These are phyloP conservation scores for Pangasius mekongensis DNA, from an alignment of 2,797 vertebrate genomes.

Conservation along the genomic window DNA sequence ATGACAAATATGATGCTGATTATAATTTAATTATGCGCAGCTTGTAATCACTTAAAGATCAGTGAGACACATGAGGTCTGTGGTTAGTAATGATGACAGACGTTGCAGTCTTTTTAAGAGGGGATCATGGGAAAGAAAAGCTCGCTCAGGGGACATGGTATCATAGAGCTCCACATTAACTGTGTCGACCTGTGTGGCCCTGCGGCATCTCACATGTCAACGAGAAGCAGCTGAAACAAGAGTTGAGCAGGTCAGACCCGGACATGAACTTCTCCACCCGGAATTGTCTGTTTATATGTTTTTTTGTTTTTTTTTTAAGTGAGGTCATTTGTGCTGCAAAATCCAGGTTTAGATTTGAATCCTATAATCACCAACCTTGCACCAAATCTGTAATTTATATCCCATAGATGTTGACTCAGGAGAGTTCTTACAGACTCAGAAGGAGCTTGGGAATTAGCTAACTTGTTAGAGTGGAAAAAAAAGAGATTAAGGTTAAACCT, in stretches of 20 bases:
- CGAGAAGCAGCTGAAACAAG: conserved; percentile 47
- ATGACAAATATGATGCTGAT: not conserved
- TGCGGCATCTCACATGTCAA: conserved; percentile 48
- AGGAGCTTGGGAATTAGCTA: not conserved
- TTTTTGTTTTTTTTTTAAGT: not conserved
- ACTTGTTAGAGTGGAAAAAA: not conserved
- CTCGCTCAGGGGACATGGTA: conserved; percentile 32
- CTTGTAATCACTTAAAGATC: not conserved
- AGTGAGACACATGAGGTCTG: not conserved
- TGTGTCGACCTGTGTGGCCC: conserved; percentile 39
- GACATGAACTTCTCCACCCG: conserved; percentile 16
- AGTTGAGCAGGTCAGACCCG: conserved; percentile 34
- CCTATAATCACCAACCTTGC: not conserved
- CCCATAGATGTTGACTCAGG: not conserved
- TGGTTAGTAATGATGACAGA: conserved; percentile 34
- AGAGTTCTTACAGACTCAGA: not conserved
- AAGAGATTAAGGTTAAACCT: not conserved
- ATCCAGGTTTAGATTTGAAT: conserved; percentile 5
- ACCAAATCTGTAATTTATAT: not conserved
- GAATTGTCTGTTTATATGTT: conserved; percentile 8
- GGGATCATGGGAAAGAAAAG: conserved; percentile 17
- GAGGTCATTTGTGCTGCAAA: not conserved
- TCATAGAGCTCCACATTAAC: conserved; percentile 31
- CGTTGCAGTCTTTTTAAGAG: conserved; percentile 16
- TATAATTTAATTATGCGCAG: not conserved